Base-by-base conservation (phyloP, 2,888 invertebrate genomes). In the Aleiodes leptofemur region DNA sequence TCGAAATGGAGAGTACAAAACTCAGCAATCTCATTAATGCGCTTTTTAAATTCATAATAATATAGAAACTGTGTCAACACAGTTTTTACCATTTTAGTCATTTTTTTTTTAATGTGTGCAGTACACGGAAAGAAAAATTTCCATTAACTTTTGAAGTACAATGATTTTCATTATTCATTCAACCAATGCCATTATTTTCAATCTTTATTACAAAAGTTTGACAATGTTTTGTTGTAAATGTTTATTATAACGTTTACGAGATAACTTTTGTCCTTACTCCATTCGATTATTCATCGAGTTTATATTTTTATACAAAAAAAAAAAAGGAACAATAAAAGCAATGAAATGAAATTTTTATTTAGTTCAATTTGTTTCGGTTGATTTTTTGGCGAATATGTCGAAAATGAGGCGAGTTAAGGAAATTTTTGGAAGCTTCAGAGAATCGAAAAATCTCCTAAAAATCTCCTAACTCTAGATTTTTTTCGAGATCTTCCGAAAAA, bases 1-100 rank as follows among this genome's bases (percentile, higher is more conserved):
- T 59, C 71, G 77, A 76, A 51, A 64, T 64, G 48, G 64, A 64
- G 43, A 64, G 43, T 0, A 43, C 43, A 43, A 43, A 43, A 43
- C 43, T 43, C 43, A 11, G 2, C 11, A 43, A 43, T 43, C 43
- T 43, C 43, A 9, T 43, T 43, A 7, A 6, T 43, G 11, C 43
- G 7, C 43, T 43, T 43, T 11, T 8, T 9, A 43, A 43, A 43
- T 43, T 43, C 43, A 11, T 23, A 23, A 23, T 23, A 23, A 23
- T 23, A 2, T 43, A 11, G 43, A 43, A 43, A 43, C 9, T 43
- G 43, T 43, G 9, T 43, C 43, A 43, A 43, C 11, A 11, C 43
- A 9, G 9, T 43, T 43, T 43, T 43, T 11, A 8, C 43, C 43
- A 9, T 43, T 11, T 8, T 8, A 8, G 4, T 11, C 43, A 0